phyloP scores from a whole-genome alignment of 2,888 invertebrate species.

The Trissonchulus latispiculum region DNA sequence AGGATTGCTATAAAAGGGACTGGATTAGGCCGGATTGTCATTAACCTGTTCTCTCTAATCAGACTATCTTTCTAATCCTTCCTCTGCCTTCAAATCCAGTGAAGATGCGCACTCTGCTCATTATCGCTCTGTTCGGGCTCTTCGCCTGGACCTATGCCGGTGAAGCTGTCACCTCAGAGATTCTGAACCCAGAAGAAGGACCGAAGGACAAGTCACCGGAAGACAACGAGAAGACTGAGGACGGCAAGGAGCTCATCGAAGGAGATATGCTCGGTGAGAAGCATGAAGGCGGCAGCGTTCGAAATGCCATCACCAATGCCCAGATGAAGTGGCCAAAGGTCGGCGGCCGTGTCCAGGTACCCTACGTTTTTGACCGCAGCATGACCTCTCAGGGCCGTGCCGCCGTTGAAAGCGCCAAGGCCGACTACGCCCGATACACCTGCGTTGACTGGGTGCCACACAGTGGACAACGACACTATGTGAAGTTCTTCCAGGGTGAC shows the following conservation, averaged over 20 bases:
- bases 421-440: neutral
- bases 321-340: neutral
- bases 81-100: too few species aligned
- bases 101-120: too few species aligned
- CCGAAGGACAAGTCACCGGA: neutral
- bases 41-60: too few species aligned
- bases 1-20: too few species aligned
- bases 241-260: neutral
- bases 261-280: neutral
- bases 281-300: neutral
- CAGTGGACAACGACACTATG: conserved; percentile 35
- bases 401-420: neutral
- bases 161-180: neutral
- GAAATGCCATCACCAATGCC: neutral
- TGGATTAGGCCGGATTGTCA: too few species aligned
- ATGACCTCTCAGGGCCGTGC: neutral
- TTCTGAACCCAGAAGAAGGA: neutral
- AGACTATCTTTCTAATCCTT: too few species aligned
- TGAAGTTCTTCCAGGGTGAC: conserved; percentile 42
- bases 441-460: neutral
- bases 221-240: neutral
- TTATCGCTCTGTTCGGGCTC: neutral
- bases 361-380: neutral
- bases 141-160: neutral
- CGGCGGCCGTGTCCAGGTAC: neutral